These are phyloP conservation scores for Epizoanthus scotinus DNA, from an alignment of 92 coral and sea anemone genomes.

Conservation along the genomic window DNA sequence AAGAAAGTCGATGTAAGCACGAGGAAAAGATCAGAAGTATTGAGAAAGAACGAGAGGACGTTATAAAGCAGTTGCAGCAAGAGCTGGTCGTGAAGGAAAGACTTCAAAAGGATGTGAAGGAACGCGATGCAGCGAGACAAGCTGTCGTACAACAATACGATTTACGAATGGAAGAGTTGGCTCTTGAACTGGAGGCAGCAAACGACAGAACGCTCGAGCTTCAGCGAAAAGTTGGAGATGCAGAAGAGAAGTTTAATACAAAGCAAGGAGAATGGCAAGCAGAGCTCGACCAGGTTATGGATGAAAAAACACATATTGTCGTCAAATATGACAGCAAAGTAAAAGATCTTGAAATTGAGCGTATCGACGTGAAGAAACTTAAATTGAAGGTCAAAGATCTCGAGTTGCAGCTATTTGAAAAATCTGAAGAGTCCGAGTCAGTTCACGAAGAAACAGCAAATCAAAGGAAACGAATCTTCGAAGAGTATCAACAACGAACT, in stretches of 20 bases:
- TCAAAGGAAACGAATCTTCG: conserved; percentile 31
- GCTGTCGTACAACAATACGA: conserved; percentile 84
- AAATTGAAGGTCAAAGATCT: conserved; percentile 57
- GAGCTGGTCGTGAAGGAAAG: conserved; percentile 52
- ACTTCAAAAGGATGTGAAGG: conserved; percentile 64
- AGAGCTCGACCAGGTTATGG: conserved; percentile 44
- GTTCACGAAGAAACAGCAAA: conserved; percentile 28
- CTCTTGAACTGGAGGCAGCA: conserved; percentile 72
- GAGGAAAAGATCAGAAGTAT: conserved; percentile 32
- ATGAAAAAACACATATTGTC: conserved; percentile 50
- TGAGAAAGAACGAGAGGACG: conserved; percentile 49
- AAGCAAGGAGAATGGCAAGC: conserved; percentile 46
- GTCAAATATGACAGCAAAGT: conserved; percentile 3
- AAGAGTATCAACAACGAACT: conserved; percentile 40
- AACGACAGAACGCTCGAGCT: conserved; percentile 47
- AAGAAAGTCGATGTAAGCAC: conserved; percentile 49
- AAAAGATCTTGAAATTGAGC: conserved; percentile 15
- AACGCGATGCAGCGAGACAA: conserved; percentile 80
- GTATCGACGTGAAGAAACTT: conserved; percentile 20
- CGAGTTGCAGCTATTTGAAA: conserved; percentile 49
- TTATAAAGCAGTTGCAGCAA: conserved; percentile 54
- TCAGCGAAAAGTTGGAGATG: conserved; percentile 45
- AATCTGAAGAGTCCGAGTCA: conserved; percentile 39
- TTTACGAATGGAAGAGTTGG: conserved; percentile 73
- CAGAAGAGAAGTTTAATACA: conserved; percentile 27